These are phyloP conservation scores for Himalopsyche phryganea DNA, from an alignment of 1,140 invertebrate species.

Conservation along the genomic window DNA sequence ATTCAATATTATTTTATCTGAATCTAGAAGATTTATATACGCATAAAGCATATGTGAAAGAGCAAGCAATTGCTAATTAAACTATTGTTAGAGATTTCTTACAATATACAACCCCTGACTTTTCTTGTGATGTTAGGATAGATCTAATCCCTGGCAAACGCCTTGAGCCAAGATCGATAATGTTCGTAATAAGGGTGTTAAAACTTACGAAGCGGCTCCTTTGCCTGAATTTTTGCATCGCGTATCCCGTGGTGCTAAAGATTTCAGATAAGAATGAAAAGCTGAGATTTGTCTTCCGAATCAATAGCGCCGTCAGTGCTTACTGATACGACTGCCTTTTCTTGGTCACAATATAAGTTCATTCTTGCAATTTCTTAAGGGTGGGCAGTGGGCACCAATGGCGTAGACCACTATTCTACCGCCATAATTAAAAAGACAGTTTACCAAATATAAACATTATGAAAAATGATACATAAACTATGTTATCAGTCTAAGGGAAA, in stretches of 20 bases:
- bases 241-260: constrained; percentile 28
- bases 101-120: no score
- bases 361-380: constrained; percentile 4
- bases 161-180: constrained; percentile 26
- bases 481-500: no score
- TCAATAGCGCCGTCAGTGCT: constrained; percentile 24
- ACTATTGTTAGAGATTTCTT: no score
- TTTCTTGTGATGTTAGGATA: constrained; percentile 5
- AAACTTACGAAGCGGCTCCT: constrained; percentile 20
- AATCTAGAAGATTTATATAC: no score
- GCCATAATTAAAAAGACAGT: no score
- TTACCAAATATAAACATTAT: no score
- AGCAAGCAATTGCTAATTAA: no score
- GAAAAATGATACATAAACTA: no score
- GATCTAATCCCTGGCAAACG: constrained; percentile 24
- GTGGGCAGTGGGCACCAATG: constrained; percentile 6
- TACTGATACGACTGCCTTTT: no score
- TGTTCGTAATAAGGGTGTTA: constrained; percentile 27
- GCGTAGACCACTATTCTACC: no score
- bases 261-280: constrained; percentile 32
- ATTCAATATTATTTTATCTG: no score
- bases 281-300: constrained; percentile 19
- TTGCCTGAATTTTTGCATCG: constrained; percentile 25
- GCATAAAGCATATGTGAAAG: no score
- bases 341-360: background rate